Percentiles rank a stretch among this genome's conserved stretches.
These are phyloP conservation scores for Thoracochromis brauschi DNA, from an alignment of 2,113 vertebrate species.

Conservation along the genomic window DNA sequence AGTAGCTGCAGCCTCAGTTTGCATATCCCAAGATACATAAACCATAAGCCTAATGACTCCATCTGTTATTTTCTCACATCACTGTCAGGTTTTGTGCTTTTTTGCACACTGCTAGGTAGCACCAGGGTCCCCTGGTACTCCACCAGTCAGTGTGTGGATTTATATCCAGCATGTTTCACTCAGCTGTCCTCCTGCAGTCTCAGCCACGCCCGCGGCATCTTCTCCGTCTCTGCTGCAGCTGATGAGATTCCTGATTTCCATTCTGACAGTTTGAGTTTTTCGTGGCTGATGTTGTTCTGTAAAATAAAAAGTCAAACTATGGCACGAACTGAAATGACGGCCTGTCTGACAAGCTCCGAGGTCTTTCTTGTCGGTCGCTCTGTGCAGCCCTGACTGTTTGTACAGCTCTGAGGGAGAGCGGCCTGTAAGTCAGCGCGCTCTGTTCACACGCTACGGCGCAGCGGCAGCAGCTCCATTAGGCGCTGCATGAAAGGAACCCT, in stretches of 20 bases:
- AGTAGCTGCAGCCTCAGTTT: not conserved
- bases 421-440: not conserved
- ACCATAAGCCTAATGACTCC: not conserved
- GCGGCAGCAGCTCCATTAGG: not conserved
- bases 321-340: rapidly evolving
- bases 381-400: not conserved
- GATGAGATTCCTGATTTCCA: not conserved
- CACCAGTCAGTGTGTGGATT: not conserved
- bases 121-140: not conserved
- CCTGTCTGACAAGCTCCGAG: not conserved
- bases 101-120: not conserved
- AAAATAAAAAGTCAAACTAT: not conserved
- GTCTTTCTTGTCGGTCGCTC: not conserved
- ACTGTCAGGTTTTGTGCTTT: not conserved
- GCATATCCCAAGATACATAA: not conserved
- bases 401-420: not conserved
- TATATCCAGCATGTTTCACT: not conserved
- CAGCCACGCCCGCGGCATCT: not conserved
- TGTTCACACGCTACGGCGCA: not conserved
- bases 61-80: not conserved
- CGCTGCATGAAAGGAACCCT: not conserved
- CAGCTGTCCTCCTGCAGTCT: not conserved
- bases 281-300: not conserved
- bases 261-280: not conserved
- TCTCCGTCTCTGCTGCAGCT: not conserved